Conservation (phyloP, 2,797 vertebrate species). For the Sebastes oblongus region DNA sequence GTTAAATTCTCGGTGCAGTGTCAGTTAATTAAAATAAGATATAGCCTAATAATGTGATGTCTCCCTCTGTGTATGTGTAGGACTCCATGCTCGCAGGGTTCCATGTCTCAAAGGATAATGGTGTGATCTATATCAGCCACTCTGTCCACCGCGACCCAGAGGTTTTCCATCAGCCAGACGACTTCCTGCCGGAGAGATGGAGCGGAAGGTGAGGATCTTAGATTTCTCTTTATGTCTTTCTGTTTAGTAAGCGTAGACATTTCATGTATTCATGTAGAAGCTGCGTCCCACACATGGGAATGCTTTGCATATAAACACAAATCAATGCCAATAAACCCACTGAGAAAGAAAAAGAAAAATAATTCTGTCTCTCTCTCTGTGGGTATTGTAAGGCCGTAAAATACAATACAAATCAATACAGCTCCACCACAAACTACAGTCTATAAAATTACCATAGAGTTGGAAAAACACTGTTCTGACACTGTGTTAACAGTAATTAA, state of each 20-base stretch:
- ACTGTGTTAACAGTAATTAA: neutral
- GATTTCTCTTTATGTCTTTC: neutral
- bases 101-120: constrained; percentile 60
- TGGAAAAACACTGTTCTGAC: neutral
- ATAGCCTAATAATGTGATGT: neutral
- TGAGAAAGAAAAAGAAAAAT: neutral
- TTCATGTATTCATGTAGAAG: neutral
- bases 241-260: neutral
- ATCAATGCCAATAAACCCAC: neutral
- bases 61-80: constrained; percentile 43
- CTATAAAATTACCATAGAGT: neutral
- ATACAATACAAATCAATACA: neutral
- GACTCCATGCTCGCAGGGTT: constrained; percentile 69
- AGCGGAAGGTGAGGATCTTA: constrained; percentile 58
- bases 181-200: constrained; percentile 75
- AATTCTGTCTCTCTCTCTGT: neutral
- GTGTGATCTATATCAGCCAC: constrained; percentile 68
- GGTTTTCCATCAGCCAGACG: constrained; percentile 73
- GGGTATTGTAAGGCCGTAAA: neutral
- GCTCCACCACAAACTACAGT: neutral
- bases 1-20: neutral
- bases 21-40: neutral
- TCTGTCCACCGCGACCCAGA: constrained; percentile 70
- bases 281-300: neutral
- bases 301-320: neutral